Evolutionary conservation across 2,113 vertebrate genomes (phyloP).

Genomic region (Odocoileus virginianus): DNA sequence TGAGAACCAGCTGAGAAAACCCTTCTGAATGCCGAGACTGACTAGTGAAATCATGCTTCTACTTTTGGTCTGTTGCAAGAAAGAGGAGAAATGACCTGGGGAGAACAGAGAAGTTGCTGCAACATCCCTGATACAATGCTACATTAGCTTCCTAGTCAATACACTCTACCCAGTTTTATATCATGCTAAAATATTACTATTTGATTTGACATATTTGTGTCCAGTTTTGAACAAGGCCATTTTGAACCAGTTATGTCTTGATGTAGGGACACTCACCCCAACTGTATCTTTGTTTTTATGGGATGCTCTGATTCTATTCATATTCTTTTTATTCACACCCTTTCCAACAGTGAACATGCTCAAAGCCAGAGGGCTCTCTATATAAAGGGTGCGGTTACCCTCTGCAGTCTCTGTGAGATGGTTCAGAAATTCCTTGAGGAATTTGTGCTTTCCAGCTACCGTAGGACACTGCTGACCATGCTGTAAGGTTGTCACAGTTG

Average conservation of each 20-base stretch:
- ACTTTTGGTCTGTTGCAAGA: not conserved
- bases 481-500: not conserved
- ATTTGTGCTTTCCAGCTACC: not conserved
- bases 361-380: not conserved
- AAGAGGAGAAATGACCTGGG: not conserved
- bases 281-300: not conserved
- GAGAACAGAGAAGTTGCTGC: not conserved
- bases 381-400: not conserved
- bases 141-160: not conserved
- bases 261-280: not conserved
- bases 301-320: not conserved
- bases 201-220: not conserved
- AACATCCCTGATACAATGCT: not conserved
- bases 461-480: not conserved
- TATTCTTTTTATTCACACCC: not conserved
- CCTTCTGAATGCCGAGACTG: not conserved
- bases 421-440: not conserved
- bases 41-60: not conserved
- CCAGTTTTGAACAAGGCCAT: not conserved
- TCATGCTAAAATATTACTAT: not conserved
- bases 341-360: not conserved
- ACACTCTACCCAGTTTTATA: not conserved
- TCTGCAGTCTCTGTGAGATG: not conserved
- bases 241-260: not conserved
- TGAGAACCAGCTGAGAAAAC: not conserved